phyloP scores from a whole-genome alignment of 2,888 invertebrate genomes.

The Pycnomerus fuliginosus region DNA sequence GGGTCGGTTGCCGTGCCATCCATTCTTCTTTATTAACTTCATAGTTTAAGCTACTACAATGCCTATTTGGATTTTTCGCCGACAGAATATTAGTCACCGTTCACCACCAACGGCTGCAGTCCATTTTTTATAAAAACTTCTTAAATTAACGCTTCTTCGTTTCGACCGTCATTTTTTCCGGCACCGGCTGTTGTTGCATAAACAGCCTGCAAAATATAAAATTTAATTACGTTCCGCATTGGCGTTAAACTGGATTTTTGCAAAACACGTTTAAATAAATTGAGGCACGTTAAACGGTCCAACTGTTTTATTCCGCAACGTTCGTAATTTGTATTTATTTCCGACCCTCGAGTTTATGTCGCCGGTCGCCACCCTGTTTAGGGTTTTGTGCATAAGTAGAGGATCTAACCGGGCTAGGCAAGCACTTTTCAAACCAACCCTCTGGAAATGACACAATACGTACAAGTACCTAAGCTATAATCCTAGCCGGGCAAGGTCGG shows the following conservation, averaged over 20 bases:
- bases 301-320: constrained; percentile 18
- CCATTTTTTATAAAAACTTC: too few relatives aligned
- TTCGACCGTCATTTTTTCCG: too few relatives aligned
- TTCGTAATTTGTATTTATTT: constrained; percentile 22
- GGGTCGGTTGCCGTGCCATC: constrained; percentile 26
- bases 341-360: constrained; percentile 15
- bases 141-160: too few relatives aligned
- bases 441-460: constrained; percentile 48
- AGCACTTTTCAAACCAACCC: constrained; percentile 43
- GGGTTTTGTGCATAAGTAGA: constrained; percentile 25
- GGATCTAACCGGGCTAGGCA: constrained; percentile 34
- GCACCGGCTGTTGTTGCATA: too few relatives aligned
- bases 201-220: constrained; percentile 15
- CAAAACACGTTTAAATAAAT: not conserved
- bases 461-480: constrained; percentile 44
- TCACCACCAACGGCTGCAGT: too few relatives aligned
- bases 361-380: constrained; percentile 11
- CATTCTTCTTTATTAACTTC: constrained; percentile 33
- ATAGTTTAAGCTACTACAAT: constrained; percentile 15
- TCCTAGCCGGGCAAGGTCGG: constrained; percentile 42
- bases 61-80: constrained; percentile 15
- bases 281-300: constrained; percentile 20
- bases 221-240: constrained; percentile 21
- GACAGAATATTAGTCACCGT: constrained; percentile 18
- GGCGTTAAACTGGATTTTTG: constrained; percentile 11